A percentile compares a stretch with the other conserved stretches of the same genome.
Evolutionary conservation across 2,797 vertebrate genomes (phyloP).

Genomic region (Erethizon dorsatum): DNA sequence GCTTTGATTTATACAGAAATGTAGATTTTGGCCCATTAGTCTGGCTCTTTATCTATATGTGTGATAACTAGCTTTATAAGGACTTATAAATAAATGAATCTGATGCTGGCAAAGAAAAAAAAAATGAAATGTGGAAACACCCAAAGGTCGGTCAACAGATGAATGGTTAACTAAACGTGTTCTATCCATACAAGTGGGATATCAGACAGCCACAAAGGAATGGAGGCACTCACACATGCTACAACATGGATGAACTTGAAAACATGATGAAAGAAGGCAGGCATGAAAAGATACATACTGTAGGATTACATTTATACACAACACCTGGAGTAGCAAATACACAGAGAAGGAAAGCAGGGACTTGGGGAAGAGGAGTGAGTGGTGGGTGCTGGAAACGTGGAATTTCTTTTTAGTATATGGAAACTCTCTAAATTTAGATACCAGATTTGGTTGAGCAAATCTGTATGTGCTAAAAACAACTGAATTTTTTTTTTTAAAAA

Average conservation of each 20-base stretch:
- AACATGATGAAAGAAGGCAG: rapidly evolving
- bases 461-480: not conserved
- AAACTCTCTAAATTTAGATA: not conserved
- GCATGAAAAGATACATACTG: rapidly evolving
- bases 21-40: not conserved
- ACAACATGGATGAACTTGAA: not conserved
- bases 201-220: not conserved
- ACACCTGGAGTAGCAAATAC: not conserved
- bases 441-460: too few species aligned
- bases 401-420: not conserved
- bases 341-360: not conserved
- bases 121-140: not conserved
- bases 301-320: rapidly evolving
- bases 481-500: not conserved
- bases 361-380: rapidly evolving
- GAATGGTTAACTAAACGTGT: too few species aligned
- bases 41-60: not conserved
- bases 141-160: not conserved
- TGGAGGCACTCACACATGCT: not conserved
- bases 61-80: not conserved
- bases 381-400: rapidly evolving
- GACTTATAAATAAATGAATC: not conserved
- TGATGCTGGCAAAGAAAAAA: not conserved
- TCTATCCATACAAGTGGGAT: rapidly evolving
- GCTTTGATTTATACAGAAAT: not conserved